phyloP scores from a whole-genome alignment of 2,797 vertebrate genomes.

The Schizothorax lantsangensis region DNA sequence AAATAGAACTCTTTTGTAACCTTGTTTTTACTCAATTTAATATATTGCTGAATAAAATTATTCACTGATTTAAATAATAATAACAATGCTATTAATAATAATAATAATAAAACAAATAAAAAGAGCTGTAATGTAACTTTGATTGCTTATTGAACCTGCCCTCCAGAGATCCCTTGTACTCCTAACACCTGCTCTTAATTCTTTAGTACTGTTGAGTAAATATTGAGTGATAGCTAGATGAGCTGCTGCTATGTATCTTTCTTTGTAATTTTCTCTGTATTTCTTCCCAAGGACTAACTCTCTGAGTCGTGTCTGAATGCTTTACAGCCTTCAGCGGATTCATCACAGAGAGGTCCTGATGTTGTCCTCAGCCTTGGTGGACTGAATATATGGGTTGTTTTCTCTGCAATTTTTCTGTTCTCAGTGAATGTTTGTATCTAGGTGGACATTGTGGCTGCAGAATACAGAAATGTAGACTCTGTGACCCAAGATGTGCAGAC shows the following conservation, averaged over 20 bases:
- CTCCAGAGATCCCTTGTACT: conserved; percentile 1
- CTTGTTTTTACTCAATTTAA: not conserved
- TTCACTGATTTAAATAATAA: not conserved
- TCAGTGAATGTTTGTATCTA: conserved; percentile 27
- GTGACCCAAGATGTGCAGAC: conserved; percentile 7
- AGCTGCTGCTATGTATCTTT: not conserved
- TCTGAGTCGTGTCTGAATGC: conserved; percentile 22
- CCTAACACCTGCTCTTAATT: not conserved
- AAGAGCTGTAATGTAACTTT: not conserved
- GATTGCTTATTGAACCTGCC: not conserved
- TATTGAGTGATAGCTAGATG: not conserved
- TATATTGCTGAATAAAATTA: not conserved
- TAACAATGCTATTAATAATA: not conserved
- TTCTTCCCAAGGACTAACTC: conserved; percentile 41
- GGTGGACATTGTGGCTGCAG: conserved; percentile 18
- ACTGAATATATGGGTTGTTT: conserved; percentile 41
- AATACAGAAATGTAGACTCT: not conserved
- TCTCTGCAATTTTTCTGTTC: conserved; percentile 24
- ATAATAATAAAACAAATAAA: not conserved
- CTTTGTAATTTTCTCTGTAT: conserved; percentile 6
- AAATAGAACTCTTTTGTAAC: not conserved
- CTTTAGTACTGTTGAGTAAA: not conserved
- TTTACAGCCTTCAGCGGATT: conserved; percentile 32
- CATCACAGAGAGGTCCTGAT: conserved; percentile 21
- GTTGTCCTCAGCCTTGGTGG: conserved; percentile 38